phyloP scores from a whole-genome alignment of 2,797 vertebrate species.

The Dryobates pubescens region DNA sequence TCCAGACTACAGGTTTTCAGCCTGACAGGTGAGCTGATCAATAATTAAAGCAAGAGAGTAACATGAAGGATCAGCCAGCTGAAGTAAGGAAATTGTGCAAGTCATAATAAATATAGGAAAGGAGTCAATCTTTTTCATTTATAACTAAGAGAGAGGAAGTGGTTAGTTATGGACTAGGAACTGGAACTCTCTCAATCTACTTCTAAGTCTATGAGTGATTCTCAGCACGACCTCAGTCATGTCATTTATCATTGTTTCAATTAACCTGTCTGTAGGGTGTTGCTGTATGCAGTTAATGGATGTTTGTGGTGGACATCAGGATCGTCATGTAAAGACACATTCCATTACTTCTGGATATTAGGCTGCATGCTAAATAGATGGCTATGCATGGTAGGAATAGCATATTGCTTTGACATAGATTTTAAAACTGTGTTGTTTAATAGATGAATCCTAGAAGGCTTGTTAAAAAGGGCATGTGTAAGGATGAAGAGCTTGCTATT shows the following conservation, averaged over 20 bases:
- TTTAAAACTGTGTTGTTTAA: neutral
- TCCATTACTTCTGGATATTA: neutral
- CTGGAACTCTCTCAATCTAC: neutral
- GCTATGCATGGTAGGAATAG: neutral
- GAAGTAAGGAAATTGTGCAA: neutral
- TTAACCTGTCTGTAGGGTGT: neutral
- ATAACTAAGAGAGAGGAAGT: neutral
- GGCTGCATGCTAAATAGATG: neutral
- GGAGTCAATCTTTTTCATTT: neutral
- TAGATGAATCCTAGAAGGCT: neutral
- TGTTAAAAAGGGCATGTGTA: neutral
- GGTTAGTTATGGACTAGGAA: neutral
- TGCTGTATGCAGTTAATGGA: neutral
- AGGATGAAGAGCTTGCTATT: neutral
- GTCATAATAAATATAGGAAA: neutral
- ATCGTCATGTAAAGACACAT: neutral
- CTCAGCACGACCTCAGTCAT: neutral
- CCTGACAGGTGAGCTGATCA: neutral
- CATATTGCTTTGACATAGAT: neutral
- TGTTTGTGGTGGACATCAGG: neutral
- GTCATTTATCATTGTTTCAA: neutral
- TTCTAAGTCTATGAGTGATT: neutral
- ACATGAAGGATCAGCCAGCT: accelerated
- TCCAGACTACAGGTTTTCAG: neutral
- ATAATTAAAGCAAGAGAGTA: neutral